Conservation (phyloP, 2,113 vertebrate genomes). For the Podarcis muralis region DNA sequence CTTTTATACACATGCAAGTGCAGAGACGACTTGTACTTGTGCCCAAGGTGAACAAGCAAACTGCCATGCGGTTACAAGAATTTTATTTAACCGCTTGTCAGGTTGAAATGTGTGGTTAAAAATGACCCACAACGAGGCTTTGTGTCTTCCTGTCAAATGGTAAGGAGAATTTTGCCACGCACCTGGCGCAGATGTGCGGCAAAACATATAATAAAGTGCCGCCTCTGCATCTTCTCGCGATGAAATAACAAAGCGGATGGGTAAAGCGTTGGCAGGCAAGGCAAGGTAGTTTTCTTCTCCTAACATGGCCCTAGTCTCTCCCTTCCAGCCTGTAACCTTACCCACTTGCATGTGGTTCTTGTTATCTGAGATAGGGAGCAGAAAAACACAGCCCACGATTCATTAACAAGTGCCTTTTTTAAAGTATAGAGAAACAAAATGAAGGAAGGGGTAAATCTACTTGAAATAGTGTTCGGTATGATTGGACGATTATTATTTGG, state of each 20-base stretch:
- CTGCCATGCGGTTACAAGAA: neutral
- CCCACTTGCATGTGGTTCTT: neutral
- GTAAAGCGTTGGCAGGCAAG: neutral
- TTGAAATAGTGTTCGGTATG: neutral
- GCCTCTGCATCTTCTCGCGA: neutral
- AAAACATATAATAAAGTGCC: neutral
- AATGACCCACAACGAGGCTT: too few relatives aligned
- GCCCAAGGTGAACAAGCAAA: too few relatives aligned
- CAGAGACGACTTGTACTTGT: too few relatives aligned
- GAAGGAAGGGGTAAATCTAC: neutral
- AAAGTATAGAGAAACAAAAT: neutral
- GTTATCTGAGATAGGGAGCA: neutral
- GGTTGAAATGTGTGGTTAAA: too few relatives aligned
- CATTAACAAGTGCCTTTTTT: neutral
- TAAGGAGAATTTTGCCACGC: neutral
- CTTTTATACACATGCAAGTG: too few relatives aligned
- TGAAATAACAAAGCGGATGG: neutral
- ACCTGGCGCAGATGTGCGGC: neutral
- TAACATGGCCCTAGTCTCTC: neutral
- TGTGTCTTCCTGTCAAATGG: too few relatives aligned
- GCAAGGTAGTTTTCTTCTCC: neutral
- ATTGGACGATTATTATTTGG: too few relatives aligned
- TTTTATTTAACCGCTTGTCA: too few relatives aligned
- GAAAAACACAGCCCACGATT: neutral
- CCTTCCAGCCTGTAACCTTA: neutral